Percentiles rank a stretch among this genome's conserved stretches.
These are phyloP conservation scores for Pandemis heparana DNA, from an alignment of 2,888 invertebrate species.

Conservation along the genomic window DNA sequence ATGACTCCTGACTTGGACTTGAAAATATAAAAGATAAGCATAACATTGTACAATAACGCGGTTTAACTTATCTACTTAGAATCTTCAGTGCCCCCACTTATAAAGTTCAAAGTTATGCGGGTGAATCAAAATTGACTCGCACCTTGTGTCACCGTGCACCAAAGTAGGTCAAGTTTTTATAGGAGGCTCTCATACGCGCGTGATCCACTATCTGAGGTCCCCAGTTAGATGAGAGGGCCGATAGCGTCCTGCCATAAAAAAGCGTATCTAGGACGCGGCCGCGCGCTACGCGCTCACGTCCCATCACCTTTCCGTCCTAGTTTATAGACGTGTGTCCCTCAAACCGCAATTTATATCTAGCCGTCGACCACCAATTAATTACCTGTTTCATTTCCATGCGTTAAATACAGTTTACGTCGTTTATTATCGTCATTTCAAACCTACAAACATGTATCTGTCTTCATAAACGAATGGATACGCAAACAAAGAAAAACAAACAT, in stretches of 20 bases:
- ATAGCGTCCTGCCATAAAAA: slow-evolving; percentile 82
- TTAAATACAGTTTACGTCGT: slow-evolving; percentile 25
- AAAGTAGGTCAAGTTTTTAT: slow-evolving; percentile 76
- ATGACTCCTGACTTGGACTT: not conserved
- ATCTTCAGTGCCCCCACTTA: slow-evolving; percentile 15
- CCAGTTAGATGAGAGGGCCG: slow-evolving; percentile 75
- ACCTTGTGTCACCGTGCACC: slow-evolving; percentile 43
- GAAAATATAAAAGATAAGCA: not conserved
- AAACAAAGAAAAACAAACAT: slow-evolving; percentile 19
- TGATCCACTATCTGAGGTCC: slow-evolving; percentile 79
- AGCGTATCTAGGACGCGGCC: slow-evolving; percentile 73
- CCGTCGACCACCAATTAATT: slow-evolving; percentile 62
- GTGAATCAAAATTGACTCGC: slow-evolving; percentile 31
- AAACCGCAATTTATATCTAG: slow-evolving; percentile 73
- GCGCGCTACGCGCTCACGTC: slow-evolving; percentile 60
- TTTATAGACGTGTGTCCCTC: slow-evolving; percentile 75
- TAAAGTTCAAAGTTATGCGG: slow-evolving; percentile 17
- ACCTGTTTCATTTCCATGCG: slow-evolving; percentile 29
- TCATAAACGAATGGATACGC: not conserved
- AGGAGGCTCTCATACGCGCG: slow-evolving; percentile 67
- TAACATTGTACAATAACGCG: not conserved
- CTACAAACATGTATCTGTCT: not conserved
- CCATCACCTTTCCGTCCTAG: slow-evolving; percentile 74
- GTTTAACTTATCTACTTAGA: slow-evolving; percentile 19
- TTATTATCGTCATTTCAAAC: slow-evolving; percentile 12